phyloP scores from a whole-genome alignment of 2,113 vertebrate genomes.

The Trochalopteron elliotii region DNA sequence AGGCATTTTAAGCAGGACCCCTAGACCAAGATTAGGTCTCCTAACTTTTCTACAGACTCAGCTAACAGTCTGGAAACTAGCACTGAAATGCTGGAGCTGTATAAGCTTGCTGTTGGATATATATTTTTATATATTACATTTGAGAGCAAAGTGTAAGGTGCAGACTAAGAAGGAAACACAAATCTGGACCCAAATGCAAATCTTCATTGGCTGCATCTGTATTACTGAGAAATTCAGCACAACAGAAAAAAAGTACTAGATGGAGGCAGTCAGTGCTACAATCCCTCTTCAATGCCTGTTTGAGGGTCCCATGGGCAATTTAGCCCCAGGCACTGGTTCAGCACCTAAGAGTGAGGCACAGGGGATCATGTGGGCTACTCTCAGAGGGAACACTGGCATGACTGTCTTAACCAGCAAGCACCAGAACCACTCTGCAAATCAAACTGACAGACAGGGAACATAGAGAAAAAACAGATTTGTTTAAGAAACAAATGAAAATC shows the following conservation, averaged over 20 bases:
- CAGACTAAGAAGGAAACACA: not conserved
- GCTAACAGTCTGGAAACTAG: not conserved
- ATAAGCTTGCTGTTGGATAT: not conserved
- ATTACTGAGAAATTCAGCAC: not conserved
- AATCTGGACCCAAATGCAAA: not conserved
- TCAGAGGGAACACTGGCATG: rapidly evolving
- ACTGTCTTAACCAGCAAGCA: not conserved
- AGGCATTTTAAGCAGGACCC: not conserved
- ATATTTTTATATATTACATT: not conserved
- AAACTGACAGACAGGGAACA: not conserved
- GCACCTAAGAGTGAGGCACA: not conserved
- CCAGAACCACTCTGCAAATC: not conserved
- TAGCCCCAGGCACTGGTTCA: not conserved
- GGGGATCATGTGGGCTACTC: rapidly evolving
- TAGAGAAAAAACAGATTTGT: not conserved
- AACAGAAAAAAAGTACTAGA: not conserved
- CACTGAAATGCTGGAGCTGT: not conserved
- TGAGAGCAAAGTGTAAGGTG: not conserved
- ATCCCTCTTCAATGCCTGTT: not conserved
- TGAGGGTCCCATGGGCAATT: not conserved
- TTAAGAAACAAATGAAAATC: not conserved
- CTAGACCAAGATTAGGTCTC: not conserved
- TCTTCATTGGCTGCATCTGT: not conserved
- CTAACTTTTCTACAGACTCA: not conserved
- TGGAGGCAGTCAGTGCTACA: not conserved